Conservation (phyloP, 2,888 invertebrate genomes). For the Miltochrista miniata region DNA sequence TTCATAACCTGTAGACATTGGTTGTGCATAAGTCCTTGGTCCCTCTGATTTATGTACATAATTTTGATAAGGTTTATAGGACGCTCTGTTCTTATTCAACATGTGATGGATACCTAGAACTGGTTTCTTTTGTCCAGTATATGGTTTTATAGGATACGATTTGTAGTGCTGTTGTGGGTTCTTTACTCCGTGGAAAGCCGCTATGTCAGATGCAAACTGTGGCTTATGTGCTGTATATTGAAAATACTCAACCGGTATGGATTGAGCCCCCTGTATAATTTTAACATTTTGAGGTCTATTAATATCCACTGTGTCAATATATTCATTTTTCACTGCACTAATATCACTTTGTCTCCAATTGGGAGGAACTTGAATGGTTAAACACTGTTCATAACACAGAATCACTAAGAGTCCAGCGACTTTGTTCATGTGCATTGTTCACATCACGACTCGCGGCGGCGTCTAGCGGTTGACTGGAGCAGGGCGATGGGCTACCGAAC, state of each 20-base stretch:
- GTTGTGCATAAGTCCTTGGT: slow-evolving; percentile 40
- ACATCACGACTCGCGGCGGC: slow-evolving; percentile 72
- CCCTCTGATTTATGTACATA: slow-evolving; percentile 50
- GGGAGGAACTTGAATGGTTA: slow-evolving; percentile 66
- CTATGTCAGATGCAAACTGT: slow-evolving; percentile 67
- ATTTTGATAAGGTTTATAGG: slow-evolving; percentile 57
- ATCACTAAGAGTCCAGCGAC: slow-evolving; percentile 54
- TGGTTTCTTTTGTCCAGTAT: slow-evolving; percentile 54
- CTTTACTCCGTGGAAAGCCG: slow-evolving; percentile 66
- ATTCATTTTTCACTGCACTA: slow-evolving; percentile 63
- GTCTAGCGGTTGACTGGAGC: slow-evolving; percentile 72
- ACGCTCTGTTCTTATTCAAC: slow-evolving; percentile 45
- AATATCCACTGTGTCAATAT: slow-evolving; percentile 38
- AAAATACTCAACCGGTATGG: slow-evolving; percentile 65
- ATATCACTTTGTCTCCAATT: slow-evolving; percentile 56
- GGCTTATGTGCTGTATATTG: slow-evolving; percentile 72
- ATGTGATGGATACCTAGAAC: slow-evolving; percentile 64
- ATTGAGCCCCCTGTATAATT: slow-evolving; percentile 17
- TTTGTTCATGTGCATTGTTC: slow-evolving; percentile 66
- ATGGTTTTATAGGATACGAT: slow-evolving; percentile 61
- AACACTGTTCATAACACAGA: slow-evolving; percentile 64
- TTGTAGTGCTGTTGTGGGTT: slow-evolving; percentile 64
- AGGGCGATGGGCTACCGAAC: slow-evolving; percentile 57
- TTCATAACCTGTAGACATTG: slow-evolving; percentile 62
- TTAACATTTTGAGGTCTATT: slow-evolving; percentile 34